phyloP scores from a whole-genome alignment of 2,888 invertebrate genomes.

The Antheraea yamamai region DNA sequence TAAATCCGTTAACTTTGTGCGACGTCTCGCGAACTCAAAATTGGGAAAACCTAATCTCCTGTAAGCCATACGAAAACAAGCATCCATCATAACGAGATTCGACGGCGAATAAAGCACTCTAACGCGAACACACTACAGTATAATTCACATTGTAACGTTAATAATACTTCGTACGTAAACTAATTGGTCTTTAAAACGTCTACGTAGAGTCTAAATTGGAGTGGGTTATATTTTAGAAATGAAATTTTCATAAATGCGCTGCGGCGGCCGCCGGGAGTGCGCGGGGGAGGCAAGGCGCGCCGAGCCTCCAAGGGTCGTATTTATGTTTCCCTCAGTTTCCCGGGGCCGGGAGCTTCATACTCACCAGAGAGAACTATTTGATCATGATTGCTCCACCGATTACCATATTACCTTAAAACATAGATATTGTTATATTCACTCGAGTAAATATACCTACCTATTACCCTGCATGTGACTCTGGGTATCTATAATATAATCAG shows the following conservation, averaged over 20 bases:
- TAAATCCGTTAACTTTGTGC: conserved; percentile 68
- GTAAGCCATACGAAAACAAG: conserved; percentile 75
- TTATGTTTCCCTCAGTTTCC: conserved; percentile 69
- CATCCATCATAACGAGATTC: conserved; percentile 29
- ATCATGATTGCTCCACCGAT: conserved; percentile 59
- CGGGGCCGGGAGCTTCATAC: conserved; percentile 51
- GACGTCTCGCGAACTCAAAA: conserved; percentile 65
- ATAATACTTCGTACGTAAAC: conserved; percentile 36
- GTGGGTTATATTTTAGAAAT: conserved; percentile 69
- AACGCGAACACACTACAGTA: conserved; percentile 50
- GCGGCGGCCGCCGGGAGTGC: conserved; percentile 31
- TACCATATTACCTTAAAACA: conserved; percentile 24
- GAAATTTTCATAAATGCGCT: conserved; percentile 78
- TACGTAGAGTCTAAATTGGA: conserved; percentile 70
- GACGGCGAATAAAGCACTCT: conserved; percentile 50
- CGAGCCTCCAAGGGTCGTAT: conserved; percentile 49
- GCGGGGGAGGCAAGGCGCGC: conserved; percentile 30
- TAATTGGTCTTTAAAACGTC: conserved; percentile 65
- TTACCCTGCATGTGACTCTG: background rate
- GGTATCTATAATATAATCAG: background rate
- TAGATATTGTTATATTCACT: background rate
- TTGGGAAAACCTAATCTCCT: conserved; percentile 78
- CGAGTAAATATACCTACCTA: background rate
- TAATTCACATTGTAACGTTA: conserved; percentile 41
- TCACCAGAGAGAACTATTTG: conserved; percentile 7